Evolutionary conservation across 2,888 invertebrate genomes (phyloP), one percentile per base, ranked within the genome.

Genomic region (Saturnia japonica): DNA sequence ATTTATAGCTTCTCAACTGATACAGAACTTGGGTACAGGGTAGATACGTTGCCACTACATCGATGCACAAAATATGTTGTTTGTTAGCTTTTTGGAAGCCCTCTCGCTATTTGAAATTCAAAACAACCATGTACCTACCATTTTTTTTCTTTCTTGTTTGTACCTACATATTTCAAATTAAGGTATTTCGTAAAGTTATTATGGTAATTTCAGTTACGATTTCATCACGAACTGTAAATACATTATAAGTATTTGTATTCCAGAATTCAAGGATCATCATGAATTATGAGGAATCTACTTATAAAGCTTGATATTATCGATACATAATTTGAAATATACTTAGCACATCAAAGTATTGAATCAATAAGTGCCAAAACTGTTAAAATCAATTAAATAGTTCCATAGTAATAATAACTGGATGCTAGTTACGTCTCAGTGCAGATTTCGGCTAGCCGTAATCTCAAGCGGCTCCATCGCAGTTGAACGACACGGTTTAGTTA

Each of bases 11-110:
- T 72, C 72, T 70, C 74, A 77, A 76, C 80, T 83, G 86, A 89
- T 89, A 87, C 84, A 81, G 83, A 83, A 87, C 82, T 84, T 81
- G 75, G 82, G 89, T 89, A n/a, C n/a, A n/a, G n/a, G n/a, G n/a
- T n/a, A n/a, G n/a, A n/a, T n/a, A 90, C 91, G 82, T 90, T 91
- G 86, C 76, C 88, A 88, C 78, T 78, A 75, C 78, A 75, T 78
- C 80, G 80, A 77, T 81, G 80, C 74, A 76, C 71, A 73, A 76
- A n/a, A 51, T 9, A 76, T 76, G 28, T 28, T 60, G 25, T 25
- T 28, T 60, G 3, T 60, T 25, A 60, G 14, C 57, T 28, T 28
- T 25, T 60, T 28, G 14, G 25, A 25, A 60, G 28, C 12, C 54
- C 2, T 28, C 28, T 28, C 25, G 1, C 1, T 11, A n/a, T n/a